phyloP scores from a whole-genome alignment of 2,888 invertebrate genomes.

The Diachrysia chrysitis region DNA sequence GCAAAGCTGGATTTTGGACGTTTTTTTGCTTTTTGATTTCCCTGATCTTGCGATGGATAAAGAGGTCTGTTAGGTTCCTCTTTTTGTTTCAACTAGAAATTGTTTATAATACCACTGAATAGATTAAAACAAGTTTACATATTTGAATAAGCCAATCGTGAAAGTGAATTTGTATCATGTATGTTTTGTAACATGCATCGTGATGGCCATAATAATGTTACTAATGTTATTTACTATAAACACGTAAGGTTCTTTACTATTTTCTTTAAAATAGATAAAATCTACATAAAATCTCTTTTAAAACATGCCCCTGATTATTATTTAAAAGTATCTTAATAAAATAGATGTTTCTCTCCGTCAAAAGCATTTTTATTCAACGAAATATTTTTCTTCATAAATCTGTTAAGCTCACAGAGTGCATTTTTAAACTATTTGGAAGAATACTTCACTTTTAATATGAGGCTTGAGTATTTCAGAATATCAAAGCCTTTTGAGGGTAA shows the following conservation, averaged over 20 bases:
- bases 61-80: no score
- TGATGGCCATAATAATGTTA: no score
- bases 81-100: background rate
- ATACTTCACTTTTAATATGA: slow-evolving; percentile 5
- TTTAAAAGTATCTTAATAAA: background rate
- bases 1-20: background rate
- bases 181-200: no score
- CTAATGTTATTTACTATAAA: no score
- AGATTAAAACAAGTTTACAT: no score
- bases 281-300: background rate
- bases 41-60: background rate
- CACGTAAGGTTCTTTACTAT: no score
- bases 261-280: background rate
- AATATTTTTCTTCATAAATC: slow-evolving; percentile 3
- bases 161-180: no score
- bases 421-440: slow-evolving; percentile 6
- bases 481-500: background rate
- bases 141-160: no score
- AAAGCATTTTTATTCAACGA: background rate
- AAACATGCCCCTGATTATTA: background rate
- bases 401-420: slow-evolving; percentile 5
- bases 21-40: background rate
- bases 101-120: background rate
- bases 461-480: slow-evolving; percentile 1
- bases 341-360: background rate